Evolutionary conservation across 2,113 vertebrate genomes (phyloP).

Genomic region (Brachirus orientalis): DNA sequence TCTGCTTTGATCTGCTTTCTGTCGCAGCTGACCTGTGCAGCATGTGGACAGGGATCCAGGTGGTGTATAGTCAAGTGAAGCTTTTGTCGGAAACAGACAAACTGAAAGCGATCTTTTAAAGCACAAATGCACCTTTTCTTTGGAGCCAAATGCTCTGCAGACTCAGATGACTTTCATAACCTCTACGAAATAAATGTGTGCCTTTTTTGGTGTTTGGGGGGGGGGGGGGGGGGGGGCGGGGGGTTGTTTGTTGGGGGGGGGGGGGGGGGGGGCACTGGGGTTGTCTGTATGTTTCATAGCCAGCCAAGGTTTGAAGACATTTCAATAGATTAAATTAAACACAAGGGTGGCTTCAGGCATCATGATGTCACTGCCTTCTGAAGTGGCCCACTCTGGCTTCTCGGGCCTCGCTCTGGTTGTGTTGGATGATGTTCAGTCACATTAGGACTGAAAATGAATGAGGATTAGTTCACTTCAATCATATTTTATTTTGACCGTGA

Average conservation of each 20-base stretch:
- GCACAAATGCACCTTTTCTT: slow-evolving; percentile 19
- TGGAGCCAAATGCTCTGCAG: slow-evolving; percentile 32
- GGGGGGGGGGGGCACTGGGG: slow-evolving; percentile 25
- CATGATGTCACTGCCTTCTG: slow-evolving; percentile 52
- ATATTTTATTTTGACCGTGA: background rate
- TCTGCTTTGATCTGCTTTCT: slow-evolving; percentile 29
- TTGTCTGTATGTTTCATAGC: slow-evolving; percentile 23
- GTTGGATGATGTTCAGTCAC: slow-evolving; percentile 28
- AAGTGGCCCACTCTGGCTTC: slow-evolving; percentile 27
- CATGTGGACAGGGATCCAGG: slow-evolving; percentile 49
- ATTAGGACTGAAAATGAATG: background rate
- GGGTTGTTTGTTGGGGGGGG: too few species aligned
- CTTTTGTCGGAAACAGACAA: slow-evolving; percentile 50
- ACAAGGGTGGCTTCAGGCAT: slow-evolving; percentile 24
- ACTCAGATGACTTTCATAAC: slow-evolving; percentile 17
- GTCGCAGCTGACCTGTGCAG: slow-evolving; percentile 39
- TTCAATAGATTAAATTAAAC: slow-evolving; percentile 47
- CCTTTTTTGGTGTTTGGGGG: background rate
- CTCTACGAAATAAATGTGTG: slow-evolving; percentile 19
- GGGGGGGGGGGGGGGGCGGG: background rate
- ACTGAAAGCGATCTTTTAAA: slow-evolving; percentile 38
- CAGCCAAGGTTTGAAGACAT: slow-evolving; percentile 36
- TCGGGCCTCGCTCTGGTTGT: background rate
- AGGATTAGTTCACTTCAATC: slow-evolving; percentile 17
- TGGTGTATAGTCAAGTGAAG: slow-evolving; percentile 15